A percentile compares a stretch with the other conserved stretches of the same genome.
Evolutionary conservation across 64 coral and sea anemone species (phyloP).

Genomic region (Platygyra sinensis): DNA sequence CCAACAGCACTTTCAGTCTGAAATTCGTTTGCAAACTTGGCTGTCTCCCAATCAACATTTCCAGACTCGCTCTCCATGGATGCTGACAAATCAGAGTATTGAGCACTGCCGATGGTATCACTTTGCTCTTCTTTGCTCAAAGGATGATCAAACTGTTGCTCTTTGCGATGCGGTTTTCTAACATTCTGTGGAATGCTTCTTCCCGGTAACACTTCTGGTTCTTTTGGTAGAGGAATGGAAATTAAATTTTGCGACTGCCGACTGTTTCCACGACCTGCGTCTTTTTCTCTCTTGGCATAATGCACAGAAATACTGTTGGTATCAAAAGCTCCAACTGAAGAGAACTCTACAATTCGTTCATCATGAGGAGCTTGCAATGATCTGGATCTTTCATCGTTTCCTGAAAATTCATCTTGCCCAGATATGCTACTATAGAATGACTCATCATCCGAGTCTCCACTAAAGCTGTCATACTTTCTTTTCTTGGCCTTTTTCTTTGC

Average conservation of each 20-base stretch:
- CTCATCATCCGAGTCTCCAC: conserved; percentile 18
- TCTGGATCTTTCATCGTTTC: neutral
- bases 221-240: conserved; percentile 14
- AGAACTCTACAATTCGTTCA: conserved; percentile 32
- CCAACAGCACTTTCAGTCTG: neutral
- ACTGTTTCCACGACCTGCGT: too few relatives aligned
- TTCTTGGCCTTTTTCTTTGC: conserved; percentile 51
- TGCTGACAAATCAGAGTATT: neutral
- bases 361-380: neutral
- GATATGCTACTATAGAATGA: conserved; percentile 34
- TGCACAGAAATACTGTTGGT: conserved; percentile 25
- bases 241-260: conserved; percentile 6
- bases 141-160: neutral
- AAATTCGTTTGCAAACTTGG: neutral
- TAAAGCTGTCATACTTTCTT: neutral
- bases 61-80: neutral
- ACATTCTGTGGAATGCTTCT: neutral
- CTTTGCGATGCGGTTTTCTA: neutral
- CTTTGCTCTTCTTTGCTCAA: neutral
- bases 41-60: conserved; percentile 24
- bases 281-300: conserved; percentile 7
- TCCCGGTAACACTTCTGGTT: neutral
- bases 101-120: neutral
- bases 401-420: conserved; percentile 19
- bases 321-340: neutral